These are phyloP conservation scores for Picathartes gymnocephalus DNA, from an alignment of 2,113 vertebrate genomes.

Conservation along the genomic window DNA sequence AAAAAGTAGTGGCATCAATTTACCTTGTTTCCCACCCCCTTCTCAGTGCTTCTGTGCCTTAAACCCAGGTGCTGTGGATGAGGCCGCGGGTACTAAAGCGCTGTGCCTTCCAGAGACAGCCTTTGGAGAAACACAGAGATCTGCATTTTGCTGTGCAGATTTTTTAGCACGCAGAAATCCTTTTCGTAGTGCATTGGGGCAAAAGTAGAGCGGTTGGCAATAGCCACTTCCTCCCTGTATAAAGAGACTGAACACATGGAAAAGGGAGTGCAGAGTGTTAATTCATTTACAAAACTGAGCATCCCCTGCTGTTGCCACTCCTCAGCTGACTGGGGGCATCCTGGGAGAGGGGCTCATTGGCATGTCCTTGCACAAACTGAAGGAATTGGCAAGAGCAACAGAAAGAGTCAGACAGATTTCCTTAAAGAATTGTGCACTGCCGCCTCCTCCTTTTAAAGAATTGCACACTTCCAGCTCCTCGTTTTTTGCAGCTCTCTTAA, in stretches of 20 bases:
- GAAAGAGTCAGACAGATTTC: not conserved
- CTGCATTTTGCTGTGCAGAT: not conserved
- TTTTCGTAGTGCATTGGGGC: fast-evolving
- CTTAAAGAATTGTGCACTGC: not conserved
- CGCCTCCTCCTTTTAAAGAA: not conserved
- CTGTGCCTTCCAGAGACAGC: not conserved
- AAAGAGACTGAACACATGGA: not conserved
- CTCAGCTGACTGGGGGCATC: not conserved
- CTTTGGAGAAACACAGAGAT: not conserved
- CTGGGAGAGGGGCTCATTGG: not conserved
- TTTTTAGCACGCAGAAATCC: not conserved
- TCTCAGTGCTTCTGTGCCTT: not conserved
- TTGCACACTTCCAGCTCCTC: not conserved
- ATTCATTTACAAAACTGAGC: not conserved
- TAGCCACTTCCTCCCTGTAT: not conserved
- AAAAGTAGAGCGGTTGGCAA: not conserved
- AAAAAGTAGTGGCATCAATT: not conserved
- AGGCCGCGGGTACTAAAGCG: fast-evolving
- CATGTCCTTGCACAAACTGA: not conserved
- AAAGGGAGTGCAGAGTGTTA: not conserved
- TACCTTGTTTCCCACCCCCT: not conserved
- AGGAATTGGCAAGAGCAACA: not conserved
- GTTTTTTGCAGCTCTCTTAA: not conserved
- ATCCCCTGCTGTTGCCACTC: not conserved
- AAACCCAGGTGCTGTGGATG: not conserved